These are phyloP conservation scores for Tychaedon coryphoeus DNA, from an alignment of 2,113 vertebrate genomes.

Conservation along the genomic window DNA sequence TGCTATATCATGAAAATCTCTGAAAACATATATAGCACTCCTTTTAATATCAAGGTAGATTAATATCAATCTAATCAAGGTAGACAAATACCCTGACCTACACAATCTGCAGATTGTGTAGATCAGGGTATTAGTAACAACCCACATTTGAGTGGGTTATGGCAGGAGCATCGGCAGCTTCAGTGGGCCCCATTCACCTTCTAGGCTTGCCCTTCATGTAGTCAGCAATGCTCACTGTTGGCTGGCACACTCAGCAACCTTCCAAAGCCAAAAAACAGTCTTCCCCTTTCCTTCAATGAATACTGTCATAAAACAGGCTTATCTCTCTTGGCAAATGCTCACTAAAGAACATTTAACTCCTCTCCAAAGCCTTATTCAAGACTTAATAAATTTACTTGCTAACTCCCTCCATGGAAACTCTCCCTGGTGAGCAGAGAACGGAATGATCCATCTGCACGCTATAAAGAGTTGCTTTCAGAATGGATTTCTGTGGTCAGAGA, in stretches of 20 bases:
- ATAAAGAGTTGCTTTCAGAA: not conserved
- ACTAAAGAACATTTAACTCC: not conserved
- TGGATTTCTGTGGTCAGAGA: not conserved
- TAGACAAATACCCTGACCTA: too few relatives aligned
- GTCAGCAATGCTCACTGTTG: not conserved
- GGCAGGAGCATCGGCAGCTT: not conserved
- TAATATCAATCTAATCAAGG: too few relatives aligned
- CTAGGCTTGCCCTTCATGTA: not conserved
- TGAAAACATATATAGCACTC: not conserved
- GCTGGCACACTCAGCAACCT: not conserved
- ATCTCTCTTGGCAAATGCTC: not conserved
- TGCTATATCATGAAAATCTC: not conserved
- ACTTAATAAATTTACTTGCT: not conserved
- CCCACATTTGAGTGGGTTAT: not conserved
- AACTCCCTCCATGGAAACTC: not conserved
- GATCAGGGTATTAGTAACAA: not conserved
- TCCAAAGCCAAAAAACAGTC: not conserved
- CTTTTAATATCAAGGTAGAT: too few relatives aligned
- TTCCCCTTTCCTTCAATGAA: not conserved
- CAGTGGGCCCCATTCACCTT: not conserved
- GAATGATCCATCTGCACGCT: accelerated
- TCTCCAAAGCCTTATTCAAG: not conserved
- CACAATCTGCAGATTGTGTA: not conserved
- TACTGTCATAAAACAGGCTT: not conserved
- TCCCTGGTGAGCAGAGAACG: not conserved